Base-by-base conservation (phyloP, 2,113 vertebrate genomes). In the Symphodus melops region DNA sequence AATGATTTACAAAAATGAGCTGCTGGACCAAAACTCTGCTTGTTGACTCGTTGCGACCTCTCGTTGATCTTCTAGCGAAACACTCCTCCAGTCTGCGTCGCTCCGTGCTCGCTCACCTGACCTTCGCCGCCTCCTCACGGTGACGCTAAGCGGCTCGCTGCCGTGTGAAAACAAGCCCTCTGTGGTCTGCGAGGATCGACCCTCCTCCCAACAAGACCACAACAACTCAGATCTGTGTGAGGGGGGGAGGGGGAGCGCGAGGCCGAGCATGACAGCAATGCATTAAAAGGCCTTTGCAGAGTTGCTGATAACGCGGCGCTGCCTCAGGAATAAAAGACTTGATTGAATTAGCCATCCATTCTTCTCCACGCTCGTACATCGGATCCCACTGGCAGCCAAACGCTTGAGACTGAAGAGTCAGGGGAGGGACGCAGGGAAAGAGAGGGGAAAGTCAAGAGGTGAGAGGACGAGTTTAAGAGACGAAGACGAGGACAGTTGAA, bases 341-440 rank as follows among this genome's bases (percentile, higher is more conserved):
- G 90, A 89, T 88, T 87, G 87, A 90, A 92, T 95, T 91, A 91
- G 81, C 83, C 84, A 77, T 87, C 91, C 88, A 76, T 91, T 93
- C 89, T 90, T 89, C 73, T 66, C 64, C 53, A 65, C 53, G 12
- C 82, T 91, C 75, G 77, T 90, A 85, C 91, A 91, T 81, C 91
- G 87, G 87, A 94, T 90, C 91, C 91, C 81, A 81, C 88, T 77
- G 86, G 84, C 81, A 93, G 89, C 82, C 79, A 82, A 83, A 90
- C 61, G 64, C 56, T 63, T 48, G 81, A 82, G 75, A 91, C 78
- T 79, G 89, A 92, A 75, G 82, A 88, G 61, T 72, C 66, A 12
- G 21, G 4, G 60, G 48, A 14, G 58, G 6, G 23, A 44, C 0
- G 48, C 75, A 48, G 12, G 25, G 53, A 82, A 74, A 75, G 59